These are phyloP conservation scores for Stomatorhinus ivindoensis DNA, from an alignment of 2,113 vertebrate genomes.

Conservation along the genomic window DNA sequence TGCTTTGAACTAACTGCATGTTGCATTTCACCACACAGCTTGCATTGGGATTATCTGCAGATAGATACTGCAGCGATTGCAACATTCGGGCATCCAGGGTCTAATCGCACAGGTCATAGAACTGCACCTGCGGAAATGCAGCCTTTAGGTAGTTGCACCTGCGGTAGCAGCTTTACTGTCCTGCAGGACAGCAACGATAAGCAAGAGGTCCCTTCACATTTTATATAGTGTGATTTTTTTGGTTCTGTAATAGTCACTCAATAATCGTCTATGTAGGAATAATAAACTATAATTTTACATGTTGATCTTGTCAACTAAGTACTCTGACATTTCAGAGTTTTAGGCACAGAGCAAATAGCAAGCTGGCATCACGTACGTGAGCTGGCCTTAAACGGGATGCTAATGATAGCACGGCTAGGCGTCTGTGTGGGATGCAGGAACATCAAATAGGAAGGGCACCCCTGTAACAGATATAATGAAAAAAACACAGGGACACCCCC, in stretches of 20 bases:
- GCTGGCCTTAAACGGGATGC: background rate
- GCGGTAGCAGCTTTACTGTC: background rate
- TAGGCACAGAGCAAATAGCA: background rate
- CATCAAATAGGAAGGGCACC: background rate
- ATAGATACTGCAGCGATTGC: background rate
- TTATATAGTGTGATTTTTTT: background rate
- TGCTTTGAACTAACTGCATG: background rate
- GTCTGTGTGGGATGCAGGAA: background rate
- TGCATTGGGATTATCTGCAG: background rate
- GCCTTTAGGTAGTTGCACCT: background rate
- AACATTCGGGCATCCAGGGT: background rate
- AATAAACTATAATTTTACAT: background rate
- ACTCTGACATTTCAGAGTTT: background rate
- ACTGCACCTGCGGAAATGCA: background rate
- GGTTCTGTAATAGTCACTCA: background rate
- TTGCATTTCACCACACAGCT: background rate
- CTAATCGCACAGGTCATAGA: background rate
- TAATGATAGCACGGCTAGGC: background rate
- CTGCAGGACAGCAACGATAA: background rate
- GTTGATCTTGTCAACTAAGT: background rate
- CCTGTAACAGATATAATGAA: background rate
- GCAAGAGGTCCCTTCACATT: background rate
- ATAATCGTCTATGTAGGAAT: background rate
- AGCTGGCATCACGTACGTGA: background rate
- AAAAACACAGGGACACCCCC: background rate